Base-by-base conservation (phyloP, 2,888 invertebrate species). In the Xanthorhoe designata region DNA sequence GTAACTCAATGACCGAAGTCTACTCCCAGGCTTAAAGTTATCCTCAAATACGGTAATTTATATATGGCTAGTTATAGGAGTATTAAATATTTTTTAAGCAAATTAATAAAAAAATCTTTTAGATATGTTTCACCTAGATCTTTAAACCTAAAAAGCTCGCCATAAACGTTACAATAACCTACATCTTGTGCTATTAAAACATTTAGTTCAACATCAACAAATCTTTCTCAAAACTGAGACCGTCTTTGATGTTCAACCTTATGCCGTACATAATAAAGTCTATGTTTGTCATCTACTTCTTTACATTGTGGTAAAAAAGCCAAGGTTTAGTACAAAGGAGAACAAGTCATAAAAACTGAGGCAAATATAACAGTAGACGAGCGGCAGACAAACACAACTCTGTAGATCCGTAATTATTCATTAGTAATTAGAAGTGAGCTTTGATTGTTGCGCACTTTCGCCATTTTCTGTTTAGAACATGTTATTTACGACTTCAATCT, bases 341-440 rank as follows among this genome's bases (percentile, higher is more conserved):
- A 59, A 38, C 49, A 49, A 47, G n/a, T 53, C 45, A 60, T 60
- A 53, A 53, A 17, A 60, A 42, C 45, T 32, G 45, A 32, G 47
- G 8, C 29, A 59, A 18, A 45, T 17, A 29, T 24, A 2, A 50
- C 38, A 15, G 51, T 17, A 52, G 59, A 59, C 59, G 51, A 8
- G 24, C 51, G 51, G 38, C 58, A 60, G 45, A 52, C 52, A 60
- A 60, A 60, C n/a, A 60, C 42, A 60, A 51, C 35, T 42, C 38
- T 59, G 51, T 42, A 52, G 24, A 38, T 24, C 51, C 15, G 51
- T 52, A 9, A 59, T 51, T 53, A 53, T 51, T 61, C n/a, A 47
- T n/a, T 50, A 18, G 58, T 58, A n/a, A 58, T 58, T 49, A 24
- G 24, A 5, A 18, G 49, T 49, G 49, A 49, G 49, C 49, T 58